These are phyloP conservation scores for Ambastaia sidthimunki DNA, from an alignment of 2,797 vertebrate genomes.

Conservation along the genomic window DNA sequence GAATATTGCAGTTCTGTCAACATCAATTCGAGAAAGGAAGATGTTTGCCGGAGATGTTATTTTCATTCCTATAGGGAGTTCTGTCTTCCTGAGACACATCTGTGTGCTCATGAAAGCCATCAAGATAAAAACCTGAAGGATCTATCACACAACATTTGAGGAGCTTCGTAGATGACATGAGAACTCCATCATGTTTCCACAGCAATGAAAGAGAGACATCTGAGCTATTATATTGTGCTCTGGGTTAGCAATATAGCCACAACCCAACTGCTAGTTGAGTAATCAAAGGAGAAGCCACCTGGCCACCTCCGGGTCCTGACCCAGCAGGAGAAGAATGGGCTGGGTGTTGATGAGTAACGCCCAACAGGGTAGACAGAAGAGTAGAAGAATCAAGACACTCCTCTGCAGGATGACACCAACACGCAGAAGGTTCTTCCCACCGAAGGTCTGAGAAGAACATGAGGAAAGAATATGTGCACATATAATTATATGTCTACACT, in stretches of 20 bases:
- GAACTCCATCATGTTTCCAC: no score
- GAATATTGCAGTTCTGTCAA: slow-evolving; percentile 5
- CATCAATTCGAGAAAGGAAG: background rate
- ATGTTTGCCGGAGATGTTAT: background rate
- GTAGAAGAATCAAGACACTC: slow-evolving; percentile 81
- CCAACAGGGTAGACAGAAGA: slow-evolving; percentile 95
- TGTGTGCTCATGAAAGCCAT: background rate
- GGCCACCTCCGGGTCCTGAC: slow-evolving; percentile 82
- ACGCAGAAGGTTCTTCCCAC: slow-evolving; percentile 83
- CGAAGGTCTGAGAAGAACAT: slow-evolving; percentile 82
- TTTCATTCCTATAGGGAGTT: background rate
- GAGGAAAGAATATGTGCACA: slow-evolving; percentile 14
- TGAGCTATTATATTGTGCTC: background rate
- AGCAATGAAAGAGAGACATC: background rate
- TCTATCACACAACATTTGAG: background rate
- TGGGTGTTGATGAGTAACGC: slow-evolving; percentile 87
- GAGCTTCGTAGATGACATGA: background rate
- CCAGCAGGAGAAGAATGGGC: slow-evolving; percentile 79
- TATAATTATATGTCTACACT: background rate
- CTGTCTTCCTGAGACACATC: background rate
- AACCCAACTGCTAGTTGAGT: background rate
- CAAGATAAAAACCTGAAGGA: background rate
- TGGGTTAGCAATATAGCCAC: background rate
- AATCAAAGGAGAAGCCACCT: slow-evolving; percentile 72
- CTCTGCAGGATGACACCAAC: slow-evolving; percentile 90